phyloP scores from a whole-genome alignment of 2,797 vertebrate genomes.

The Heterohyrax brucei region DNA sequence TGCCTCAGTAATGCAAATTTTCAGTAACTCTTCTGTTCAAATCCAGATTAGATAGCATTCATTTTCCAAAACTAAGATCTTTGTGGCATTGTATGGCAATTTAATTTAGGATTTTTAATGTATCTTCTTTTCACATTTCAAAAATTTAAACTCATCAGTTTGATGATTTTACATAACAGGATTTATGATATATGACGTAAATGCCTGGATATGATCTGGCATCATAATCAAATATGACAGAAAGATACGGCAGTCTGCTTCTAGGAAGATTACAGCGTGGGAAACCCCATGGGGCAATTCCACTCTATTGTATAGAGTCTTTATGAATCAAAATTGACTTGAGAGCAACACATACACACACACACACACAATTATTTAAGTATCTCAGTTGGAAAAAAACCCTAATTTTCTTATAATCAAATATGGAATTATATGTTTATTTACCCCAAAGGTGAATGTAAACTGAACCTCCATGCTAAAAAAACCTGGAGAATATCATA shows the following conservation, averaged over 20 bases:
- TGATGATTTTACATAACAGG: neutral
- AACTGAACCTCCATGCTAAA: neutral
- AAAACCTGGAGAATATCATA: neutral
- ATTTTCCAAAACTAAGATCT: neutral
- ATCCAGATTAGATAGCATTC: neutral
- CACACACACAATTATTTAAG: neutral
- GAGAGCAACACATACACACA: neutral
- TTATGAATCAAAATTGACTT: no score
- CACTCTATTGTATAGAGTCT: no score
- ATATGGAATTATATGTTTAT: neutral
- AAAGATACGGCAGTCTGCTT: no score
- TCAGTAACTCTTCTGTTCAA: neutral
- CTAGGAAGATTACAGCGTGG: no score
- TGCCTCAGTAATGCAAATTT: conserved; percentile 38
- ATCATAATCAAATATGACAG: no score
- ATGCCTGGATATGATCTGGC: no score
- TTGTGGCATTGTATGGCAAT: neutral
- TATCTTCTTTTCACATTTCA: neutral
- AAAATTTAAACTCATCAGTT: neutral
- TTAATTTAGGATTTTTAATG: conserved; percentile 6
- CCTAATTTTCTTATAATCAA: neutral
- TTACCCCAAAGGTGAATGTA: neutral
- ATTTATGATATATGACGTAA: neutral
- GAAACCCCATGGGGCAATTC: no score
- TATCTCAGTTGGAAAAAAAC: neutral